Conservation (phyloP, 1,140 invertebrate species). For the Lepidostoma basale region DNA sequence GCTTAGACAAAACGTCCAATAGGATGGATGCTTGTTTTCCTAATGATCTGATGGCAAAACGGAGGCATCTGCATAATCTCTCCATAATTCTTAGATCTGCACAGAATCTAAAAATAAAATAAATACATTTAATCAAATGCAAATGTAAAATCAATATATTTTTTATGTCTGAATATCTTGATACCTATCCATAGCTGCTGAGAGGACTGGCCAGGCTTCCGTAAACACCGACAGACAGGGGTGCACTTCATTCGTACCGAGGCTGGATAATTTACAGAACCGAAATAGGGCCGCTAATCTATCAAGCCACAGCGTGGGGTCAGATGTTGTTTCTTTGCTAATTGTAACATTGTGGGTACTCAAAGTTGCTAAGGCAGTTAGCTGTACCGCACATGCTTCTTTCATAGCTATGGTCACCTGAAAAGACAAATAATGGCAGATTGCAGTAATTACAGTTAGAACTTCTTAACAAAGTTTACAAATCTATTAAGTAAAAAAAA, state of each 20-base stretch:
- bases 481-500: too few relatives aligned
- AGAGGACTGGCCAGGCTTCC: constrained; percentile 89
- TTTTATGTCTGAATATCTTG: constrained; percentile 3
- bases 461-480: neutral
- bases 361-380: constrained; percentile 69
- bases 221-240: constrained; percentile 82
- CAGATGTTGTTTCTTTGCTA: constrained; percentile 59
- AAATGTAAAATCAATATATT: neutral
- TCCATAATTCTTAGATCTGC: constrained; percentile 89
- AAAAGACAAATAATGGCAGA: neutral
- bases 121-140: neutral
- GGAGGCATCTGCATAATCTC: constrained; percentile 85
- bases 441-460: too few relatives aligned
- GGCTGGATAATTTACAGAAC: constrained; percentile 67
- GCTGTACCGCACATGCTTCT: constrained; percentile 79
- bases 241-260: constrained; percentile 59
- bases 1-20: constrained; percentile 80
- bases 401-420: constrained; percentile 72
- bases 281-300: constrained; percentile 89
- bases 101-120: constrained; percentile 70
- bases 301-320: constrained; percentile 94
- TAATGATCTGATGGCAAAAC: constrained; percentile 88
- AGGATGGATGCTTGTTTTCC: constrained; percentile 78
- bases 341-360: constrained; percentile 53
- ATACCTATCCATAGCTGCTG: constrained; percentile 70